phyloP scores from a whole-genome alignment of 2,797 vertebrate genomes.

The Pantherophis vulpinus region DNA sequence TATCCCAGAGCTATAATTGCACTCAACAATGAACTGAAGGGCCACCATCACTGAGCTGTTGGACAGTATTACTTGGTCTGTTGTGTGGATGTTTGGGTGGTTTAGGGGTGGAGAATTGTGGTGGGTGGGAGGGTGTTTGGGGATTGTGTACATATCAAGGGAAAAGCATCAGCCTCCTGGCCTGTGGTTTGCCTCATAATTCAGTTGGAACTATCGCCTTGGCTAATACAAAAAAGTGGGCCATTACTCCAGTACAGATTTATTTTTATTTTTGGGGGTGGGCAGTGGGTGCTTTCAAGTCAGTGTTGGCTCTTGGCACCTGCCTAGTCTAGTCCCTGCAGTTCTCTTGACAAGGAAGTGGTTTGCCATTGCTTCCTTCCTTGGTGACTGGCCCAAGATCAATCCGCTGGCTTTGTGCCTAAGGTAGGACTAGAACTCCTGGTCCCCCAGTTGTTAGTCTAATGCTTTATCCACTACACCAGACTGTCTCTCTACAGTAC shows the following conservation, averaged over 20 bases:
- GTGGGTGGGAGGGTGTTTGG: no score
- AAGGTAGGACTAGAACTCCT: background rate
- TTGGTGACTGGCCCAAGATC: no score
- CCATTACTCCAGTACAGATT: background rate
- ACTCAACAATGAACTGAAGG: no score
- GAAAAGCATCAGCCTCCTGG: background rate
- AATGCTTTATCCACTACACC: background rate
- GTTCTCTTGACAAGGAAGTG: no score
- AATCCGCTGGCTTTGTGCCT: background rate
- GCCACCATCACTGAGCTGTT: no score
- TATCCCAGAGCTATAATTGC: no score
- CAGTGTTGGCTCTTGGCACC: no score
- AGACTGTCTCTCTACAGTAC: background rate
- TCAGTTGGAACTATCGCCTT: background rate
- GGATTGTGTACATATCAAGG: background rate
- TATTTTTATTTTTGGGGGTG: background rate
- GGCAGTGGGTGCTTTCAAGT: background rate
- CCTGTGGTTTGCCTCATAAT: background rate
- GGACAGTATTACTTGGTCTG: no score
- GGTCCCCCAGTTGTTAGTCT: background rate
- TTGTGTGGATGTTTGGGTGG: no score
- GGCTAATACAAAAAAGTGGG: background rate
- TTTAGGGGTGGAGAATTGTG: no score
- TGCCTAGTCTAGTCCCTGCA: no score
- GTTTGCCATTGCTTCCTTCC: no score